Percentiles rank a stretch among this genome's conserved stretches.
Conservation (phyloP, 1,140 invertebrate genomes). For the Ceratina japonica region DNA sequence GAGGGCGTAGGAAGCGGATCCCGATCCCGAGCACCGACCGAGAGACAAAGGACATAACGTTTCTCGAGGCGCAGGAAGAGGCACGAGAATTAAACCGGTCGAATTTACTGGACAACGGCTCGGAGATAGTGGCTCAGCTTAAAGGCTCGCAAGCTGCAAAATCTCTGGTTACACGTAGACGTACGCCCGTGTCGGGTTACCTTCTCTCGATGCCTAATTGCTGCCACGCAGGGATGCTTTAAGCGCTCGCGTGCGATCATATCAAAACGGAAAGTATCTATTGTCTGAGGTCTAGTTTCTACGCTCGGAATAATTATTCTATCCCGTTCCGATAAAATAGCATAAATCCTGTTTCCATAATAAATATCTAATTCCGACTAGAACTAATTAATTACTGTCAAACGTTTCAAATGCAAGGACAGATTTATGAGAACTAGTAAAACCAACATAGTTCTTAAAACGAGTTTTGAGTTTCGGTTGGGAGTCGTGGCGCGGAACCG, state of each 20-base stretch:
- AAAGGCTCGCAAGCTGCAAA: slow-evolving; percentile 32
- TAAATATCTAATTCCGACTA: too few species aligned
- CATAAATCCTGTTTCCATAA: too few species aligned
- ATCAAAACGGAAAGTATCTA: slow-evolving; percentile 10
- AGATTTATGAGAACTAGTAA: too few species aligned
- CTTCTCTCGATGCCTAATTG: slow-evolving; percentile 46
- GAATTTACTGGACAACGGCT: slow-evolving; percentile 50
- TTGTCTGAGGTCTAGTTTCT: neutral
- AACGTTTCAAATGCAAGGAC: too few species aligned
- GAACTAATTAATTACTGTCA: too few species aligned
- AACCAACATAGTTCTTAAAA: too few species aligned
- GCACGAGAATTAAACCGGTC: slow-evolving; percentile 53
- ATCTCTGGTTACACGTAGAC: slow-evolving; percentile 57
- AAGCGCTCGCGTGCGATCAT: slow-evolving; percentile 31
- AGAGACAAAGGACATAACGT: slow-evolving; percentile 41
- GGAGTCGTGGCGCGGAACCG: neutral
- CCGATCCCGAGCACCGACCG: neutral
- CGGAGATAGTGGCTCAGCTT: slow-evolving; percentile 45
- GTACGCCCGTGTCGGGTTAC: slow-evolving; percentile 42
- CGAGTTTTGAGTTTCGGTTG: too few species aligned
- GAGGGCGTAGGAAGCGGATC: slow-evolving; percentile 34
- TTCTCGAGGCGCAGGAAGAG: neutral
- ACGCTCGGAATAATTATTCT: neutral
- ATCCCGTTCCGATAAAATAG: neutral
- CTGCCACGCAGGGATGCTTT: slow-evolving; percentile 27